Evolutionary conservation across 2,797 vertebrate genomes (phyloP).

Genomic region (Eutrigla gurnardus): DNA sequence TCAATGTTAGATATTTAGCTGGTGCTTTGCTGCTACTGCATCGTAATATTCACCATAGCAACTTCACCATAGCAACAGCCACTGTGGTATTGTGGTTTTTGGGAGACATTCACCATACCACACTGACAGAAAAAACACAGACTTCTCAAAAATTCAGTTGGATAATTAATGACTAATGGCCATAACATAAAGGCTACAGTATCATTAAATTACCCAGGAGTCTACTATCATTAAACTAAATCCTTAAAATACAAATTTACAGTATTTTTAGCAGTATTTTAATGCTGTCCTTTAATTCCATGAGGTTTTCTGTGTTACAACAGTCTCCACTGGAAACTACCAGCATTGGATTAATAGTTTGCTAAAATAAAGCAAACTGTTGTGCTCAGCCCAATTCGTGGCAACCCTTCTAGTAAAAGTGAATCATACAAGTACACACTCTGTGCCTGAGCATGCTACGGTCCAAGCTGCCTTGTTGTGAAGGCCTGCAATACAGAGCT

Average conservation of each 20-base stretch:
- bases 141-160: not conserved
- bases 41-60: too few relatives aligned
- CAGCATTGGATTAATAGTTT: constrained; percentile 42
- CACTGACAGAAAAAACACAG: constrained; percentile 10
- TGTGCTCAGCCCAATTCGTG: constrained; percentile 17
- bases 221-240: constrained; percentile 7
- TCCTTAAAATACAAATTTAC: constrained; percentile 31
- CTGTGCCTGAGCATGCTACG: not conserved
- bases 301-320: constrained; percentile 27
- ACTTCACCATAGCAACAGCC: not conserved
- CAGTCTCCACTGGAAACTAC: constrained; percentile 40
- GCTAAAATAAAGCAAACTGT: constrained; percentile 30
- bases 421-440: constrained; percentile 13
- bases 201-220: constrained; percentile 10
- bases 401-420: constrained; percentile 53
- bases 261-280: constrained; percentile 33
- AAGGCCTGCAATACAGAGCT: constrained; percentile 74
- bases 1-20: not conserved
- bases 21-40: too few relatives aligned
- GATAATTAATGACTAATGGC: constrained; percentile 5
- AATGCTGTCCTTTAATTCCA: constrained; percentile 35
- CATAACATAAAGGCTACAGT: not conserved
- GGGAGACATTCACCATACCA: not conserved
- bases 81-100: not conserved
- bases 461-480: constrained; percentile 50